A percentile compares a stretch with the other conserved stretches of the same genome.
phyloP scores from a whole-genome alignment of 2,888 invertebrate species.

The Orthosia incerta region DNA sequence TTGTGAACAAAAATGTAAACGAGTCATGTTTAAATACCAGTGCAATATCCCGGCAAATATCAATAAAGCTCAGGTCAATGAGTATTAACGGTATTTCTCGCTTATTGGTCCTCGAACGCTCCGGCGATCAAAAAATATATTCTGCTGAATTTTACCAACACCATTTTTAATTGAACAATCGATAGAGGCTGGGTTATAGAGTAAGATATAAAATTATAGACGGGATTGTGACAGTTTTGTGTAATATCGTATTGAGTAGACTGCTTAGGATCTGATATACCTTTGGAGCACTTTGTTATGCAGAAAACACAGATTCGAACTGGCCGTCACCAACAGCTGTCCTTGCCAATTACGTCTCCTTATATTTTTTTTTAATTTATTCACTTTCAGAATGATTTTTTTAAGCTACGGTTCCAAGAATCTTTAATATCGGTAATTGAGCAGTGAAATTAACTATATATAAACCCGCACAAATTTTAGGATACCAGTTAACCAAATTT shows the following conservation, averaged over 20 bases:
- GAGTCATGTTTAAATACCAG: conserved; percentile 28
- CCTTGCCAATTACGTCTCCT: too few relatives aligned
- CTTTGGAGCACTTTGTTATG: too few relatives aligned
- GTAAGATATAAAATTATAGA: conserved; percentile 29
- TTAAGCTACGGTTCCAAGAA: too few relatives aligned
- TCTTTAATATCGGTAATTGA: too few relatives aligned
- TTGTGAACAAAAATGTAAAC: conserved; percentile 20
- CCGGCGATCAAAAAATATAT: conserved; percentile 70
- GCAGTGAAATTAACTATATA: too few relatives aligned
- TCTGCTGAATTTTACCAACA: conserved; percentile 73
- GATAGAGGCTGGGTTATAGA: conserved; percentile 37
- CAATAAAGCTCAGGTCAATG: conserved; percentile 45
- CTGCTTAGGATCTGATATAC: neutral
- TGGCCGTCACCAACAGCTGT: too few relatives aligned
- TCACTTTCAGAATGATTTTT: too few relatives aligned
- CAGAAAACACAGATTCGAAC: too few relatives aligned
- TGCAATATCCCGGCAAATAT: conserved; percentile 40
- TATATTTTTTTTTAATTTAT: too few relatives aligned
- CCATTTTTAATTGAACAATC: conserved; percentile 75
- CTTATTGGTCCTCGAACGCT: conserved; percentile 51
- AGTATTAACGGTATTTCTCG: conserved; percentile 57
- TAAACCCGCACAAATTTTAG: too few relatives aligned
- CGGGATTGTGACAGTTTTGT: neutral
- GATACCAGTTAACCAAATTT: too few relatives aligned
- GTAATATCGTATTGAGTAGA: too few relatives aligned